These are phyloP conservation scores for Rhabdornis inornatus DNA, from an alignment of 2,113 vertebrate genomes.

Conservation along the genomic window DNA sequence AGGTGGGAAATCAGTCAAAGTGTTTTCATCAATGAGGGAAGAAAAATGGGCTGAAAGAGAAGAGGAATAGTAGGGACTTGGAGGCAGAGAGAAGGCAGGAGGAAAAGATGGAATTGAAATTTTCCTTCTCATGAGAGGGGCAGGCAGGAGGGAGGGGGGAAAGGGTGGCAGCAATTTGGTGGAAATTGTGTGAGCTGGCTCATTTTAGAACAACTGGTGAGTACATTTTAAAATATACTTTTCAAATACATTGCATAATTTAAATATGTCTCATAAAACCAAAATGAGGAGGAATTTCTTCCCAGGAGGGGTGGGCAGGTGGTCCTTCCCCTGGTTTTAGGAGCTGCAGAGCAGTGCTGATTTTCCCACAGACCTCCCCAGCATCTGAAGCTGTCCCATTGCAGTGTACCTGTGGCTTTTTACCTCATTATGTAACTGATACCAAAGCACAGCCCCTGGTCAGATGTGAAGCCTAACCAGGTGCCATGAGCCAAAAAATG, in stretches of 20 bases:
- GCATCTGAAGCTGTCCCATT: not conserved
- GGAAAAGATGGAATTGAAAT: not conserved
- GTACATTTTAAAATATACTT: not conserved
- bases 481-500: not conserved
- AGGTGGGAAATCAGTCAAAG: not conserved
- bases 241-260: not conserved
- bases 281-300: not conserved
- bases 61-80: not conserved
- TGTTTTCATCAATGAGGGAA: slow-evolving; percentile 8
- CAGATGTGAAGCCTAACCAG: not conserved
- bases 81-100: not conserved
- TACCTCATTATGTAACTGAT: not conserved
- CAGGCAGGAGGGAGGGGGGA: not conserved
- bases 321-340: not conserved
- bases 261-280: not conserved
- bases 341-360: not conserved
- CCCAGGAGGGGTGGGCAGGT: not conserved
- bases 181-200: not conserved
- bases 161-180: not conserved
- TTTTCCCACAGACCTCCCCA: not conserved
- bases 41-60: not conserved
- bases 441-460: not conserved
- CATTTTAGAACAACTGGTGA: not conserved
- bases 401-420: not conserved
- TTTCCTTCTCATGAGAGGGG: not conserved